Conservation (phyloP, 2,888 invertebrate species). For the Caenorhabditis doughertyi region DNA sequence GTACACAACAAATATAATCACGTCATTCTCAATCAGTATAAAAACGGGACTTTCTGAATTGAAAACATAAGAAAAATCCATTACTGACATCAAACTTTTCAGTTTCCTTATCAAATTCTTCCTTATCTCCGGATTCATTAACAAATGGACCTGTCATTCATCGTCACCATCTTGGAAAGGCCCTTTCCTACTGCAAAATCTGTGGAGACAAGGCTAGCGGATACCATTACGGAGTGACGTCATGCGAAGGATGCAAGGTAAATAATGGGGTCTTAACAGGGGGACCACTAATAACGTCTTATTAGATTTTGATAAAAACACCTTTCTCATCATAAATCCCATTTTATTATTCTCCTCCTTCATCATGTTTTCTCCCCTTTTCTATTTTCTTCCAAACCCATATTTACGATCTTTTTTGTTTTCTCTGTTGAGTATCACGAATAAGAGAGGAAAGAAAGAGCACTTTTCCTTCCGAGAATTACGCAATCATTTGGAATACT, state of each 20-base stretch:
- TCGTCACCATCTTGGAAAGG: conserved; percentile 30
- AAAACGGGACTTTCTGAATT: no score
- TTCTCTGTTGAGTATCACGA: background rate
- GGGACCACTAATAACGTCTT: conserved; percentile 8
- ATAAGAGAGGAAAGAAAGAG: conserved; percentile 8
- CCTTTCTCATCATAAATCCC: conserved; percentile 29
- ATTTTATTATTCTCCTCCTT: background rate
- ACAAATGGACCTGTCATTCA: background rate
- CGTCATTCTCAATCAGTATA: conserved; percentile 25
- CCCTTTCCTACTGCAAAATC: conserved; percentile 86
- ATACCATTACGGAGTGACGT: conserved; percentile 98
- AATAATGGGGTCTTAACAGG: conserved; percentile 72
- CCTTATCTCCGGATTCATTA: conserved; percentile 45
- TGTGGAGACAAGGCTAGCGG: conserved; percentile 97
- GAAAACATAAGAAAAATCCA: no score
- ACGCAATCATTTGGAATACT: conserved; percentile 33
- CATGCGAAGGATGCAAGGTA: conserved; percentile 98
- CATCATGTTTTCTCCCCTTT: no score
- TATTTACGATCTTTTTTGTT: conserved; percentile 46
- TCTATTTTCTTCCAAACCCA: conserved; percentile 5
- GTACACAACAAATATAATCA: conserved; percentile 23
- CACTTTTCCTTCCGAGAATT: conserved; percentile 23
- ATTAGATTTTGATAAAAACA: conserved; percentile 17
- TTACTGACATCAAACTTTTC: conserved; percentile 6
- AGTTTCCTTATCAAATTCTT: conserved; percentile 48